These are phyloP conservation scores for Myotis daubentonii DNA, from an alignment of 2,797 vertebrate genomes.

Conservation along the genomic window DNA sequence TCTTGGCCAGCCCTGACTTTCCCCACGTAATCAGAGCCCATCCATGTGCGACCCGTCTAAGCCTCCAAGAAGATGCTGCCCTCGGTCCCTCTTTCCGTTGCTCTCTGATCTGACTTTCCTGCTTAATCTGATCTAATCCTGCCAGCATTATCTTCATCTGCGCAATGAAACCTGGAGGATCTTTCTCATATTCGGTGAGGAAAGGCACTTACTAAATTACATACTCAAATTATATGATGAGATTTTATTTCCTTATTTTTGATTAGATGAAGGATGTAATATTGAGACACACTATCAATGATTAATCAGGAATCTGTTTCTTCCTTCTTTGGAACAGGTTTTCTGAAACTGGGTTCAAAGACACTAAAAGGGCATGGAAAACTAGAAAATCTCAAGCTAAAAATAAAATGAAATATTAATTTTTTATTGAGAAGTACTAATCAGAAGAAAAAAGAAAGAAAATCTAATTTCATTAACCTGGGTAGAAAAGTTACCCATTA, in stretches of 20 bases:
- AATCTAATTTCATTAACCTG: slow-evolving; percentile 63
- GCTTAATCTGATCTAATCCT: slow-evolving; percentile 93
- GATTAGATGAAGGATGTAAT: slow-evolving; percentile 86
- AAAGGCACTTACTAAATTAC: slow-evolving; percentile 92
- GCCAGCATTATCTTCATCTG: slow-evolving; percentile 90
- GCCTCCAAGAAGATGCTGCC: slow-evolving; percentile 85
- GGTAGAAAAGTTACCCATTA: slow-evolving; percentile 56
- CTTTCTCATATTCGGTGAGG: slow-evolving; percentile 87
- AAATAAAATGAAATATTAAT: slow-evolving; percentile 13
- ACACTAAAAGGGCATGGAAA: slow-evolving; percentile 70
- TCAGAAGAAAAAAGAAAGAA: slow-evolving; percentile 55
- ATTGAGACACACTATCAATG: slow-evolving; percentile 84
- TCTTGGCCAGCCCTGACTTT: slow-evolving; percentile 87
- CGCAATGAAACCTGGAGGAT: slow-evolving; percentile 90
- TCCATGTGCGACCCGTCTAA: slow-evolving; percentile 87
- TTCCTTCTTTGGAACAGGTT: slow-evolving; percentile 84
- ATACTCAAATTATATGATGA: slow-evolving; percentile 89
- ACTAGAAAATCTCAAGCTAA: slow-evolving; percentile 56
- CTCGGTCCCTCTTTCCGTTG: slow-evolving; percentile 85
- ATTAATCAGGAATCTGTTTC: slow-evolving; percentile 85
- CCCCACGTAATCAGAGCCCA: slow-evolving; percentile 86
- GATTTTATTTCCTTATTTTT: slow-evolving; percentile 89
- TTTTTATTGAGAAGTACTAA: slow-evolving; percentile 51
- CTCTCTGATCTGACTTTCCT: slow-evolving; percentile 89
- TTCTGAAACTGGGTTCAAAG: slow-evolving; percentile 81